These are phyloP conservation scores for Gymnarchus niloticus DNA, from an alignment of 2,113 vertebrate species.

Conservation along the genomic window DNA sequence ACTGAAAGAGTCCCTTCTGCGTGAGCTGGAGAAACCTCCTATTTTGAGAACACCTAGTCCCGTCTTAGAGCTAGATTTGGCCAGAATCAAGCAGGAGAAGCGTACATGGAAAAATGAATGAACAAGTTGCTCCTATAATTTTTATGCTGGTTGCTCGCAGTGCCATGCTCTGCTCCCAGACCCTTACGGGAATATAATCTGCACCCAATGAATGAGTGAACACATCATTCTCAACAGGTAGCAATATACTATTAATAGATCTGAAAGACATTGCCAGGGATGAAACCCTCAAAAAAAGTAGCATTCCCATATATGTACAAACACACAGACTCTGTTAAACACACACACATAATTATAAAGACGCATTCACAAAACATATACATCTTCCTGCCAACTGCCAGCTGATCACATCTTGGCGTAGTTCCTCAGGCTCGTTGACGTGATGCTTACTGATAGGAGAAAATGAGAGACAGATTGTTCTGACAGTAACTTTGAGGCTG, in stretches of 20 bases:
- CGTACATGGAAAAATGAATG: background rate
- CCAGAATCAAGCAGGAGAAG: background rate
- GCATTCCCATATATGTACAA: background rate
- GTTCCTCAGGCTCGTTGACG: background rate
- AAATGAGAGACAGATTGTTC: background rate
- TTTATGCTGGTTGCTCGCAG: background rate
- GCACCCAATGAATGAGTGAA: no score
- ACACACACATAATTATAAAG: background rate
- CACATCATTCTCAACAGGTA: background rate
- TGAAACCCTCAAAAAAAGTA: background rate
- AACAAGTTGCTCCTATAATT: background rate
- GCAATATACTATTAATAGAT: background rate
- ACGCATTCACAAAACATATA: background rate
- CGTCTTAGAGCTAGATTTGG: background rate
- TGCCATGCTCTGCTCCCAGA: no score
- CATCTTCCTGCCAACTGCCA: background rate
- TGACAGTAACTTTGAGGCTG: background rate
- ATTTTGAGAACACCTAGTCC: no score
- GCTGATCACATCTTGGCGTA: background rate
- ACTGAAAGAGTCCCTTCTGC: background rate
- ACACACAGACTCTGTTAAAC: background rate
- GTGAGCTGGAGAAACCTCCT: no score
- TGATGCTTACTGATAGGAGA: background rate
- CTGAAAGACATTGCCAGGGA: background rate
- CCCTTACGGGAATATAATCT: no score